A percentile compares a stretch with the other conserved stretches of the same genome.
Evolutionary conservation across 2,888 invertebrate species (phyloP).

Genomic region (Watsonalla cultraria): DNA sequence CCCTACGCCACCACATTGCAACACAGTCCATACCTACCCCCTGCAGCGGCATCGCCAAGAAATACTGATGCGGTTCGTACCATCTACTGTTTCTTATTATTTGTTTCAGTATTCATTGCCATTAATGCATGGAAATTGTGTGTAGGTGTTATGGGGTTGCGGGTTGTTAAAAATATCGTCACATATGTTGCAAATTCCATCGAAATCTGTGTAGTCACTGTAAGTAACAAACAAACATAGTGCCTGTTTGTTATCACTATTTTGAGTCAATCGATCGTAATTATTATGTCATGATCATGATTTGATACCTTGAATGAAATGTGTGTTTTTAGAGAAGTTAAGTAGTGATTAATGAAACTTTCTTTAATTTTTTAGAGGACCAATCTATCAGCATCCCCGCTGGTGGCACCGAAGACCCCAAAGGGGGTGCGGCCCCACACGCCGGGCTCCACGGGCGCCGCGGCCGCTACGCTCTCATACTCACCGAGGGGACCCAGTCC

Average conservation of each 20-base stretch:
- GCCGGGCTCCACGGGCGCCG: conserved; percentile 64
- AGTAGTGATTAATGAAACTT: neutral
- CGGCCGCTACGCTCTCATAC: conserved; percentile 76
- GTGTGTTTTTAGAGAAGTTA: too few relatives aligned
- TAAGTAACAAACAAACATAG: too few relatives aligned
- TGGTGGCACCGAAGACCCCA: conserved; percentile 73
- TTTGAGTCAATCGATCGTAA: too few relatives aligned
- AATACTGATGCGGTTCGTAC: conserved; percentile 74
- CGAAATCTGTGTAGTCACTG: too few relatives aligned
- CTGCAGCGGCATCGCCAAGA: conserved; percentile 81
- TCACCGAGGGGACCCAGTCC: conserved; percentile 89
- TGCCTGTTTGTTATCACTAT: too few relatives aligned
- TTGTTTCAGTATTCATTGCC: too few relatives aligned
- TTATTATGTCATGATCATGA: neutral
- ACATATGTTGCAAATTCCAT: too few relatives aligned
- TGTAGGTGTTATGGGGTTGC: too few relatives aligned
- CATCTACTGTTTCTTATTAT: conserved; percentile 1
- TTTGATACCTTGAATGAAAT: too few relatives aligned
- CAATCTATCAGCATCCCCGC: conserved; percentile 67
- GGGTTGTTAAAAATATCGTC: too few relatives aligned
- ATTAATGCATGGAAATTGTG: too few relatives aligned
- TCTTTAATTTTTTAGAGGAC: conserved; percentile 52
- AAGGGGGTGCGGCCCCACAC: conserved; percentile 71
- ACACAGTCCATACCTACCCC: conserved; percentile 86
- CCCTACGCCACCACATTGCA: conserved; percentile 86